Conservation (phyloP, 23 tunicate species). For the Pegea sp. region DNA sequence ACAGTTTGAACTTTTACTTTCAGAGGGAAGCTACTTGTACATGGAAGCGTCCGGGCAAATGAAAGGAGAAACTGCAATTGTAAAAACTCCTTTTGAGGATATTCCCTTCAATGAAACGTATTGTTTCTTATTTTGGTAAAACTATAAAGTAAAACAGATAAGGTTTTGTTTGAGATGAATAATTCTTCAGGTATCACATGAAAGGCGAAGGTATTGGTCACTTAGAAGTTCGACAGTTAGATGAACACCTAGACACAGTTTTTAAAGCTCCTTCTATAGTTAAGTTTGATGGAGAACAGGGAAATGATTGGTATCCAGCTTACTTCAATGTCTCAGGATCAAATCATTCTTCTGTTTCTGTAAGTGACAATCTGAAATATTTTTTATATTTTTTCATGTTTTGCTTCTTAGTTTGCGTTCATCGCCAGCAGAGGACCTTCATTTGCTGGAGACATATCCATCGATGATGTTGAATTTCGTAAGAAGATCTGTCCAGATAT, state of each 20-base stretch:
- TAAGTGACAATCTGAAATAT: neutral
- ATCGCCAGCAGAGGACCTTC: constrained; percentile 26
- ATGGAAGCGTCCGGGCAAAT: constrained; percentile 41
- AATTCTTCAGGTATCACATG: constrained; percentile 69
- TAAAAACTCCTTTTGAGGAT: constrained; percentile 8
- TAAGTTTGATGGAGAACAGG: constrained; percentile 11
- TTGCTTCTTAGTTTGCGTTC: constrained; percentile 21
- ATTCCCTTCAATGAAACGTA: constrained; percentile 5
- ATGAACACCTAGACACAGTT: too few species aligned
- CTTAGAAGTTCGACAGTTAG: neutral
- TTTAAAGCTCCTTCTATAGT: neutral
- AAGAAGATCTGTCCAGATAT: constrained; percentile 16
- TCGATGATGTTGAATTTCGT: constrained; percentile 39
- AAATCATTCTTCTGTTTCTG: neutral
- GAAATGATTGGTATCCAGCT: constrained; percentile 12
- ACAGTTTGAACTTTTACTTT: too few species aligned
- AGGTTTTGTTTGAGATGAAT: neutral
- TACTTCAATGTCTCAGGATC: constrained; percentile 5
- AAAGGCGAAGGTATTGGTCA: constrained; percentile 47
- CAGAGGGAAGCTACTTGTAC: constrained; percentile 52
- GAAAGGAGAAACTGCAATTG: constrained; percentile 14
- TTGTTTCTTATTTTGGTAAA: constrained; percentile 66
- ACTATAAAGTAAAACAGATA: neutral
- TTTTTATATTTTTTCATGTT: neutral
- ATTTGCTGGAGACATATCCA: constrained; percentile 49